Evolutionary conservation across 1,140 invertebrate species (phyloP), one percentile per base, ranked within the genome.

Genomic region (Vanessa atalanta): DNA sequence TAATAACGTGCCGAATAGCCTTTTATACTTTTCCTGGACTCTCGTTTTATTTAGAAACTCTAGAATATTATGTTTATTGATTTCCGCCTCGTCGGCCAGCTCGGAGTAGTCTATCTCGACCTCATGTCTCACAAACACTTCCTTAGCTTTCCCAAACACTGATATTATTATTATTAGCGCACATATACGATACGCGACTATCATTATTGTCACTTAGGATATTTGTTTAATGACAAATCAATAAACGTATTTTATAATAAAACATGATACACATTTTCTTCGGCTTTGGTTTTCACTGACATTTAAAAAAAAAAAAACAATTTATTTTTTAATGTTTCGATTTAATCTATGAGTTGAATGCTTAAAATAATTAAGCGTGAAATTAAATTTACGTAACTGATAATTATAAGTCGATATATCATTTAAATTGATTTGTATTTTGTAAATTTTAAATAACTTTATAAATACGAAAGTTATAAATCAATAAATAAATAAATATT

Each of bases 81-180:
- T 77, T 48, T 91, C 89, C 0, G 87, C 88, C 50, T 91, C 84
- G 8, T 65, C 69, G 0, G 88, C 88, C 14, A 91, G 47, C 12
- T 80, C 77, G 0, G 86, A 74, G 47, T 89, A 91, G 75, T 91
- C 89, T 37, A 89, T 76, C 15, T 81, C 79, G 6, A 77, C 67
- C 50, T 73, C 74, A 14, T 70, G 57, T 43, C 16, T 65, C 20
- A 16, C 23, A 16, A 65, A 8, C 16, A 20, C 47, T 23, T 53
- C 7, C 53, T 20, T 50, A n/a, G 48, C 48, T 14, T 20, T 12
- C 12, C 48, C 48, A 55, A 1, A 55, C 16, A 55, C 11, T 13
- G 48, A 50, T 11, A 55, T 16, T 55, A 23, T 20, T 55, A 55
- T 55, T 20, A 20, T 9, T 20, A 20, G 26, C 26, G 26, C 9